phyloP scores from a whole-genome alignment of 2,888 invertebrate genomes.

The Rutpela maculata region DNA sequence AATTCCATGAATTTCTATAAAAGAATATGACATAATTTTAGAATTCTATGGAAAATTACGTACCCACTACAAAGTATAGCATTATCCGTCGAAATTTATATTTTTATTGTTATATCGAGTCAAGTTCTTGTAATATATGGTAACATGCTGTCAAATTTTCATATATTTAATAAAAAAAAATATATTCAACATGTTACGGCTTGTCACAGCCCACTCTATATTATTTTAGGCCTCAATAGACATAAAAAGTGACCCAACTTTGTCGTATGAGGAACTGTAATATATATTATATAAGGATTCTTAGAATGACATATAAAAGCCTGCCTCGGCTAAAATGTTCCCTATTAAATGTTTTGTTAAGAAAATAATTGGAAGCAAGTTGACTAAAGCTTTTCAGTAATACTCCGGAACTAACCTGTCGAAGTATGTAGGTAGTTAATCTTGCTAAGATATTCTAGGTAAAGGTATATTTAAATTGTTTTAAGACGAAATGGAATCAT shows the following conservation, averaged over 20 bases:
- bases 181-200: neutral
- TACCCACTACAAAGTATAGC: too few relatives aligned
- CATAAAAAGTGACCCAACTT: conserved; percentile 1
- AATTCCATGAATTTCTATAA: too few relatives aligned
- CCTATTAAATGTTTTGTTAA: neutral
- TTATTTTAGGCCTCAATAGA: conserved; percentile 3
- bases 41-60: too few relatives aligned
- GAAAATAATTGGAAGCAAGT: neutral
- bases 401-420: neutral
- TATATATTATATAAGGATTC: neutral
- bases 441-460: too few relatives aligned
- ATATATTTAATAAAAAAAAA: neutral
- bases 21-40: too few relatives aligned
- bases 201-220: neutral
- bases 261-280: neutral
- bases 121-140: neutral
- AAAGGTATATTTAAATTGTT: too few relatives aligned
- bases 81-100: too few relatives aligned
- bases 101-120: neutral
- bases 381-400: neutral
- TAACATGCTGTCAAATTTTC: conserved; percentile 4
- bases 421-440: too few relatives aligned
- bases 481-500: too few relatives aligned
- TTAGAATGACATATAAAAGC: neutral
- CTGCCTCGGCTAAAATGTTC: neutral